Base-by-base conservation (phyloP, 2,113 vertebrate species). In the Pao palembangensis region DNA sequence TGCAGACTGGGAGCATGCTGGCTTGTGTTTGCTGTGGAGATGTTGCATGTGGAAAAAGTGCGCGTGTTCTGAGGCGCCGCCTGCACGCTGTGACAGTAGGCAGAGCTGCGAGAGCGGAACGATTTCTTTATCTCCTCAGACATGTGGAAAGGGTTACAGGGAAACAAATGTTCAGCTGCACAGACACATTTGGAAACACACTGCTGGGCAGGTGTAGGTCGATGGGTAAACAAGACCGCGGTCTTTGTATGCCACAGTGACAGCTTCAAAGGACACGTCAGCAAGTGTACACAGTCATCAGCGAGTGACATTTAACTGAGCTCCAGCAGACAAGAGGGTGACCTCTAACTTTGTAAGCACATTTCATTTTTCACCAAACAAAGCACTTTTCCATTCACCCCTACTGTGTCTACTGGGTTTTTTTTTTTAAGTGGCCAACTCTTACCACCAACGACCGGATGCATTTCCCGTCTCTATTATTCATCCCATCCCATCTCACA, bases 261-360 rank as follows among this genome's bases (percentile, higher is more conserved):
- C 85, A 84, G 77, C 69, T 64, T 65, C 64, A 83, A 73, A 86
- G 64, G 81, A 89, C 69, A 84, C 58, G 51, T 76, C 51, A 23
- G 51, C 67, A 52, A 46, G n/a, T 41, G 41, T 56, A 2, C 10
- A 8, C 7, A 43, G 71, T 68, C 64, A 20, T 82, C 84, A 83
- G n/a, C 54, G 20, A 48, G 54, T 85, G 86, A 86, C 88, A 90
- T 89, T 85, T 88, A 78, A 73, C 55, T 58, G 57, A 67, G 76
- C 53, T 15, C 13, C 43, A 77, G 16, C 43, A 75, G 56, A 78
- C 61, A 46, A 12, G 54, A 61, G 25, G 43, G 53, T 67, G 78
- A 73, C 65, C 75, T 34, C n/a, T 14, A 59, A 61, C 42, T 56
- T 64, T 42, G 62, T 47, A 64, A 41, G 43, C 61, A 58, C 64